Evolutionary conservation across 2,888 invertebrate species (phyloP), one percentile per base, ranked within the genome.

Genomic region (Proisotoma minuta): DNA sequence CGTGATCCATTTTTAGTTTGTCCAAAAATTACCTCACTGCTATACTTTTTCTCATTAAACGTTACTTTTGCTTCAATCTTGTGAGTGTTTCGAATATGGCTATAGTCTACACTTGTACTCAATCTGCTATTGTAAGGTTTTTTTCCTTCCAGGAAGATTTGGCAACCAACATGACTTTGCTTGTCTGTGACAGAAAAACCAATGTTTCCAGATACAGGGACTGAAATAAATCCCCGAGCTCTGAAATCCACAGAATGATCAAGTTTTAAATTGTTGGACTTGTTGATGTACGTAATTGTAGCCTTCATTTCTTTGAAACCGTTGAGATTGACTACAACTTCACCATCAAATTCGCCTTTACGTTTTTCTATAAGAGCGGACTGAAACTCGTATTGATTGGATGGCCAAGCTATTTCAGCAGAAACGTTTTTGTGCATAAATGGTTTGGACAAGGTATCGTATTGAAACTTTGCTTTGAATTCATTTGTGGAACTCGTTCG

Each of bases 61-160:
- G 70, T 68, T 18, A 74, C 56, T 54, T 73, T 71, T 0, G 69
- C 74, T 51, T 73, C 71, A 10, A 74, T 23, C 53, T 69, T 73
- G 39, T 68, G 63, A 1, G 65, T 65, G 47, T 59, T 66, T 54
- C 68, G 71, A n/a, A 65, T 59, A n/a, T 66, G 56, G 27, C 60
- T 66, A 51, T 71, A 73, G 53, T 72, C 71, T 10, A 73, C 47
- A 23, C 71, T 72, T 1, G 65, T 65, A 23, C 73, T 69, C 56
- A 70, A 69, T 15, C 69, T 43, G 18, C 66, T 66, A 39, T 60
- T 65, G 54, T 63, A 61, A 0, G 66, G 62, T 50, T 60, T 62
- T 49, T 57, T 63, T 3, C 68, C 70, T 59, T 72, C 71, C 29
- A 72, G 66, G 28, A 68, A 64, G 43, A 73, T 23, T 23, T 68